Percentiles rank a stretch among this genome's conserved stretches.
These are phyloP conservation scores for Montipora foliosa DNA, from an alignment of 64 coral and sea anemone species.

Conservation along the genomic window DNA sequence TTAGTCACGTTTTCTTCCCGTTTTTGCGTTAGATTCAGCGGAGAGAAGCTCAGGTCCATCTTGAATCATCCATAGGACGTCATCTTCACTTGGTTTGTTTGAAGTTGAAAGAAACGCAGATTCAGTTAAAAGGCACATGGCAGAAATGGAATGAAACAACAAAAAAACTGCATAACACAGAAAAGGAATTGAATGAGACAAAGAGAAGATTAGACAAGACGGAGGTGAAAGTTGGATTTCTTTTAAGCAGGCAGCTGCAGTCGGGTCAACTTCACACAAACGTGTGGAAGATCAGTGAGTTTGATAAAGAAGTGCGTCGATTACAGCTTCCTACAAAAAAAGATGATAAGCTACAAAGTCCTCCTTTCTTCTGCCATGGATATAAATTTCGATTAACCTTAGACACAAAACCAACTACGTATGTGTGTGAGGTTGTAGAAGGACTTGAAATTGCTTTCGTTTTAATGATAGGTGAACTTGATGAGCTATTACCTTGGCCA, in stretches of 20 bases:
- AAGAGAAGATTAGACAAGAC: not conserved
- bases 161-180: not conserved
- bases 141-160: too few species aligned
- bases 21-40: not conserved
- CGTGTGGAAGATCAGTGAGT: not conserved
- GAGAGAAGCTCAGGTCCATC: not conserved
- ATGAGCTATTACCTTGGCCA: constrained; percentile 76
- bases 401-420: constrained; percentile 11
- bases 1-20: too few species aligned
- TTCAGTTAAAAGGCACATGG: too few species aligned
- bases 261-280: not conserved
- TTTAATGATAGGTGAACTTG: constrained; percentile 80
- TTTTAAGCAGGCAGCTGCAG: not conserved
- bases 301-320: not conserved
- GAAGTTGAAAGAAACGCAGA: not conserved
- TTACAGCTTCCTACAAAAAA: too few species aligned
- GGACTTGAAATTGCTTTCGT: constrained; percentile 56
- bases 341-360: not conserved
- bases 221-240: not conserved
- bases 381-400: constrained; percentile 67
- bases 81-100: not conserved
- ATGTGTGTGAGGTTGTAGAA: too few species aligned
- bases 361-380: constrained; percentile 72
- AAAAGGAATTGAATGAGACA: not conserved
- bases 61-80: not conserved